phyloP scores from a whole-genome alignment of 2,113 vertebrate genomes.

The Brachyhypopomus gauderio region DNA sequence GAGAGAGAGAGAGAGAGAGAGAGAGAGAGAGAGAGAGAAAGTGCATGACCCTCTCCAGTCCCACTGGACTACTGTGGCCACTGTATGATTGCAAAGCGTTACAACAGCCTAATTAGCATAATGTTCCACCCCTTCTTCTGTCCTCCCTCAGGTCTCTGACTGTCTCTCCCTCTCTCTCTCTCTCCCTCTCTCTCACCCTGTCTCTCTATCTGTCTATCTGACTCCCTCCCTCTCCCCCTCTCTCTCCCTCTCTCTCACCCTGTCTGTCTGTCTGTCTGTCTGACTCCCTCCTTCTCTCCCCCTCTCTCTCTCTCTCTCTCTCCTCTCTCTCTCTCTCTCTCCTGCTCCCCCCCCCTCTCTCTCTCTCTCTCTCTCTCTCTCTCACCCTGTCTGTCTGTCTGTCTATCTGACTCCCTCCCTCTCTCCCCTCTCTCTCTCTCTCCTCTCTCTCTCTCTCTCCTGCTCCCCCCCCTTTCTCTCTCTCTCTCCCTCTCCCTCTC shows the following conservation, averaged over 20 bases:
- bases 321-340: not conserved
- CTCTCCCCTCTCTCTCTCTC: conserved; percentile 1
- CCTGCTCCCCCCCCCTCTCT: conserved; percentile 61
- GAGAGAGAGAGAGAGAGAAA: conserved; percentile 69
- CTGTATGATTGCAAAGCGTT: conserved; percentile 84
- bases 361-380: conserved; percentile 67
- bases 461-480: conserved; percentile 66
- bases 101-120: conserved; percentile 87
- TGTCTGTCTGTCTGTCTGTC: too few relatives aligned
- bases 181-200: conserved; percentile 33
- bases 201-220: too few relatives aligned
- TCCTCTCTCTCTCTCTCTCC: not conserved
- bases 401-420: not conserved
- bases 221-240: conserved; percentile 3
- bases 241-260: not conserved
- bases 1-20: conserved; percentile 6
- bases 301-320: not conserved
- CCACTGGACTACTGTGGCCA: conserved; percentile 85
- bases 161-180: conserved; percentile 34
- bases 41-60: conserved; percentile 69
- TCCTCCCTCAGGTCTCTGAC: conserved; percentile 38
- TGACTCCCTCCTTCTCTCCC: not conserved
- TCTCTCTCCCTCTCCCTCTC: not conserved
- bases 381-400: not conserved
- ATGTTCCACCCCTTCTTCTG: conserved; percentile 52